Conservation (phyloP, 2,888 invertebrate species). For the Baronia brevicornis region DNA sequence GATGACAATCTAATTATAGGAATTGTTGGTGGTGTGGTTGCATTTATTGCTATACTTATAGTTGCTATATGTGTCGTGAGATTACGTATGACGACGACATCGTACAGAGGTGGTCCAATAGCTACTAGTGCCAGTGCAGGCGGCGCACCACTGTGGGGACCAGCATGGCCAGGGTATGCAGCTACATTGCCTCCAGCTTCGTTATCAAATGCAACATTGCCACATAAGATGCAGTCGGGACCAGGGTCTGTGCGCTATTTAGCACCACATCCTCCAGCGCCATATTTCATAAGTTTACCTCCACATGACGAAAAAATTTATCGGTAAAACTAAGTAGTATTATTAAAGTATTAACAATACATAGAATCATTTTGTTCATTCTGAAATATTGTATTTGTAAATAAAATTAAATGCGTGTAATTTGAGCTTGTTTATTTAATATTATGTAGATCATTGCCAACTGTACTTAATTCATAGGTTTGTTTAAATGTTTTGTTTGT, state of each 20-base stretch:
- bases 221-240: conserved; percentile 77
- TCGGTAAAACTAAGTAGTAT: conserved; percentile 52
- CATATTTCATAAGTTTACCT: conserved; percentile 78
- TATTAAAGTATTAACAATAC: no score
- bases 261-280: conserved; percentile 79
- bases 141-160: conserved; percentile 76
- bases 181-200: conserved; percentile 77
- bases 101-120: conserved; percentile 81
- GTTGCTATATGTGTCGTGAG: conserved; percentile 92
- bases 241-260: conserved; percentile 69
- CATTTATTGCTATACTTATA: conserved; percentile 90
- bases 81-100: conserved; percentile 80
- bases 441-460: conserved; percentile 3
- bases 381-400: conserved; percentile 4
- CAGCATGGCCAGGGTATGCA: conserved; percentile 74
- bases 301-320: conserved; percentile 80
- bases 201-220: conserved; percentile 78
- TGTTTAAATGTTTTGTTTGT: conserved; percentile 1
- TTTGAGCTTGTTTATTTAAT: conserved; percentile 20
- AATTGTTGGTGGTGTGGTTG: conserved; percentile 95
- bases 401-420: conserved; percentile 19
- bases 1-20: conserved; percentile 96
- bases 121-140: conserved; percentile 78
- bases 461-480: conserved; percentile 9
- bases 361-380: no score